phyloP scores from a whole-genome alignment of 2,797 vertebrate species.

The Salarias fasciatus region DNA sequence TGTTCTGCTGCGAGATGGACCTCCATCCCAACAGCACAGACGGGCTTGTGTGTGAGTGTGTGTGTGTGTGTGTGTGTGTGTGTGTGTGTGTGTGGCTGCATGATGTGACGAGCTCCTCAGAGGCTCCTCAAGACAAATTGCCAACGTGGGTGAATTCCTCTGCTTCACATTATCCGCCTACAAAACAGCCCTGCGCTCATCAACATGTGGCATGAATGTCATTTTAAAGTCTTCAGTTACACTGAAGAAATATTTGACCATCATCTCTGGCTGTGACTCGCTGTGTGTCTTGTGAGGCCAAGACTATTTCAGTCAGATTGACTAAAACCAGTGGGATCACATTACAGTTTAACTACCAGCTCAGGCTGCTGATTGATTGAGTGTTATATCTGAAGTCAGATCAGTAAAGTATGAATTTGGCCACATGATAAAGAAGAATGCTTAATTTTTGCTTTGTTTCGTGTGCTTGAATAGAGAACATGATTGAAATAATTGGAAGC shows the following conservation, averaged over 20 bases:
- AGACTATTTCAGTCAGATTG: constrained; percentile 1
- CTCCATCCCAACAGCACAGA: constrained; percentile 26
- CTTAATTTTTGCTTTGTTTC: no score
- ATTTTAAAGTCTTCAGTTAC: constrained; percentile 19
- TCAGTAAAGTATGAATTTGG: no score
- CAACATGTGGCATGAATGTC: constrained; percentile 15
- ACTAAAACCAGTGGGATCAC: no score
- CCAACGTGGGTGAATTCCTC: constrained; percentile 44
- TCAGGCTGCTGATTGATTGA: no score
- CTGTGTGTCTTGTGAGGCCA: no score
- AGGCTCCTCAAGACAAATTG: constrained; percentile 47
- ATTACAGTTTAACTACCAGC: not conserved
- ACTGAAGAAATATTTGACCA: constrained; percentile 21
- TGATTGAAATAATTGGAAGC: no score
- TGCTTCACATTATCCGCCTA: constrained; percentile 31
- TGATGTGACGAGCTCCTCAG: no score
- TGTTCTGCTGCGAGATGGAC: constrained; percentile 46
- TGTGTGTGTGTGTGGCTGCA: constrained; percentile 37
- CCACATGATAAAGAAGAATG: no score
- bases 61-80: constrained; percentile 44
- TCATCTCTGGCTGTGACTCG: not conserved
- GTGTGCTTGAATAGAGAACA: no score
- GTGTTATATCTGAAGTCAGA: no score
- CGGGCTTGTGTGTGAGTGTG: constrained; percentile 24
- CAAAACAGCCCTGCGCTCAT: constrained; percentile 28